Base-by-base conservation (phyloP, 1,140 invertebrate species). In the Ceratosolen fusciceps region DNA sequence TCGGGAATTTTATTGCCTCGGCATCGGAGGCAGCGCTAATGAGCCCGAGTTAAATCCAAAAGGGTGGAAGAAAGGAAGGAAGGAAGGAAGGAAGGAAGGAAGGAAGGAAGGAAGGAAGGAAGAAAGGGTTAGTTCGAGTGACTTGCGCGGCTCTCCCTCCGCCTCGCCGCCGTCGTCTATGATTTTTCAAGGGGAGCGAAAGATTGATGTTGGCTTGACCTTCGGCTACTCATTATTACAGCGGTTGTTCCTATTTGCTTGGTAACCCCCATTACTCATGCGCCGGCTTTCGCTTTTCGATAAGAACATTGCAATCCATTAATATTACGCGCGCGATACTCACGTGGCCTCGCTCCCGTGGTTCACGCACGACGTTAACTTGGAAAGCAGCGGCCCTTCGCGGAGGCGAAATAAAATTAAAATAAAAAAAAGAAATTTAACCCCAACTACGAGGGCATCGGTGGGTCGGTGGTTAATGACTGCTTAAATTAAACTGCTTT, bases 131-230 rank as follows among this genome's bases (percentile, higher is more conserved):
- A n/a, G n/a, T n/a, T n/a, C n/a, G n/a, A n/a, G n/a, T n/a, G n/a
- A n/a, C n/a, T n/a, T n/a, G n/a, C n/a, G n/a, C n/a, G n/a, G n/a
- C n/a, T n/a, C n/a, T n/a, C n/a, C n/a, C n/a, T n/a, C n/a, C n/a
- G n/a, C n/a, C n/a, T n/a, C n/a, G n/a, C n/a, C n/a, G 4, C 19
- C 8, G 7, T 16, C n/a, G 21, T n/a, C 14, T 5, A 10, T 31
- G 56, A 62, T 74, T 26, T 62, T 49, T 62, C 14, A 16, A 21
- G n/a, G n/a, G 31, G 10, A 39, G 58, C 62, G 12, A 39, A 74
- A 62, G 58, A 74, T 74, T 29, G 73, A 74, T 74, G 39, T 10
- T n/a, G n/a, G 58, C 60, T 54, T 34, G 26, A 62, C 29, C n/a
- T 39, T 39, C 31, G 24, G 8, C 4, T n/a, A 71, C n/a, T 47